These are phyloP conservation scores for Archips xylosteana DNA, from an alignment of 2,888 invertebrate genomes.

Conservation along the genomic window DNA sequence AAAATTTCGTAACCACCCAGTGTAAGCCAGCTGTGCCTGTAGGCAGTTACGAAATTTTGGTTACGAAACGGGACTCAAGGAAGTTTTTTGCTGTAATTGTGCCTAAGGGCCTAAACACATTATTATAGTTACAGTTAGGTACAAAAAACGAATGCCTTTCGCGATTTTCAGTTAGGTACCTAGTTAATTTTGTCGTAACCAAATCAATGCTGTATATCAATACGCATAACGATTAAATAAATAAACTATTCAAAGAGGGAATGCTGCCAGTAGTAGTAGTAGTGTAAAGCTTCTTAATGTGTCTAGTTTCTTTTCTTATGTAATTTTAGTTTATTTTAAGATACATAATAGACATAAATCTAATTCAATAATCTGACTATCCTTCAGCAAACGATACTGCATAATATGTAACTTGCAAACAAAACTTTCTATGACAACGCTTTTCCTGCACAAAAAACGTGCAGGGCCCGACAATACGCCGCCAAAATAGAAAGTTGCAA, in stretches of 20 bases:
- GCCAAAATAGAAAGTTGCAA: constrained; percentile 81
- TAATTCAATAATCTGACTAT: neutral
- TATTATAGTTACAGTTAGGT: too few relatives aligned
- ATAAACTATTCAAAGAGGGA: too few relatives aligned
- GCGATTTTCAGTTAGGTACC: neutral
- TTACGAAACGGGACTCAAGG: neutral
- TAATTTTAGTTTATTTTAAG: too few relatives aligned
- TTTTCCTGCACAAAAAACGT: constrained; percentile 59
- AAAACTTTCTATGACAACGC: constrained; percentile 74
- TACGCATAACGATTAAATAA: too few relatives aligned
- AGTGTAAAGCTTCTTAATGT: too few relatives aligned
- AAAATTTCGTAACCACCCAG: too few relatives aligned
- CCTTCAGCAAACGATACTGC: constrained; percentile 21
- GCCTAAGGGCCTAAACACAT: too few relatives aligned
- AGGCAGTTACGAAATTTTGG: too few relatives aligned
- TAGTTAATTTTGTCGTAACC: neutral
- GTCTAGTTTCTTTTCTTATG: too few relatives aligned
- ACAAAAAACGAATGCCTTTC: neutral
- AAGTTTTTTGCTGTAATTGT: neutral
- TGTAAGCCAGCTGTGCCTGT: too few relatives aligned
- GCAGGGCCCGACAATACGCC: constrained; percentile 47
- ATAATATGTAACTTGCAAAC: constrained; percentile 48
- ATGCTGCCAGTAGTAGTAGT: too few relatives aligned
- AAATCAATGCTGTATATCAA: neutral
- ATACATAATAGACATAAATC: neutral